phyloP scores from a whole-genome alignment of 2,113 vertebrate genomes.

The Trogon surrucura region DNA sequence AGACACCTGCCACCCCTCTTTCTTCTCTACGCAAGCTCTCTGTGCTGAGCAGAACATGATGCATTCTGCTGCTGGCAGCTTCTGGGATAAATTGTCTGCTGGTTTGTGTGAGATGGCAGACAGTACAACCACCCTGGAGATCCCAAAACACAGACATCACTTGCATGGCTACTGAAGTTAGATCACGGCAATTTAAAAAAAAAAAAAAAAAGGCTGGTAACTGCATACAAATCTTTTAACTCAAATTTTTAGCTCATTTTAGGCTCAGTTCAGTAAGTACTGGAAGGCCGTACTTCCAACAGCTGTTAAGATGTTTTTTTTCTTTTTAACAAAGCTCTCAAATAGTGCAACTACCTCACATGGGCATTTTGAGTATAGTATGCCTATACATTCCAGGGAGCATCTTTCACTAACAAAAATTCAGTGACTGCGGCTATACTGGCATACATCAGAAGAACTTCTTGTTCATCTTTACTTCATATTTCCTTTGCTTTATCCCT shows the following conservation, averaged over 20 bases:
- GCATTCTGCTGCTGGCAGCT: background rate
- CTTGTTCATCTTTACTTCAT: background rate
- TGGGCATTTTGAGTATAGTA: background rate
- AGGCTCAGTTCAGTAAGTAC: background rate
- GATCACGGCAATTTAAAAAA: background rate
- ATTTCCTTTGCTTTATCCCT: background rate
- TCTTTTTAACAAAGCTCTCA: background rate
- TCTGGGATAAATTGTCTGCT: background rate
- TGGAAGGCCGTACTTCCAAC: background rate
- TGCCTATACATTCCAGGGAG: background rate
- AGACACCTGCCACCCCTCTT: background rate
- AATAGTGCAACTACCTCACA: background rate
- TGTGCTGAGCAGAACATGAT: background rate
- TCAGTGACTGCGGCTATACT: background rate
- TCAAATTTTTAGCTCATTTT: background rate
- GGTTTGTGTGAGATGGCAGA: background rate
- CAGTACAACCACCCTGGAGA: background rate
- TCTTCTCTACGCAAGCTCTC: background rate
- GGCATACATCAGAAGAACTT: rapidly evolving
- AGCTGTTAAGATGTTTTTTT: background rate
- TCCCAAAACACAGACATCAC: background rate
- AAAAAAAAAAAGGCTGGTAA: background rate
- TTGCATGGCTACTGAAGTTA: background rate
- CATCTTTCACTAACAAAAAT: background rate
- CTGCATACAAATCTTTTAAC: background rate